These are phyloP conservation scores for Sinonovacula constricta DNA, from an alignment of 1,140 invertebrate genomes.

Conservation along the genomic window DNA sequence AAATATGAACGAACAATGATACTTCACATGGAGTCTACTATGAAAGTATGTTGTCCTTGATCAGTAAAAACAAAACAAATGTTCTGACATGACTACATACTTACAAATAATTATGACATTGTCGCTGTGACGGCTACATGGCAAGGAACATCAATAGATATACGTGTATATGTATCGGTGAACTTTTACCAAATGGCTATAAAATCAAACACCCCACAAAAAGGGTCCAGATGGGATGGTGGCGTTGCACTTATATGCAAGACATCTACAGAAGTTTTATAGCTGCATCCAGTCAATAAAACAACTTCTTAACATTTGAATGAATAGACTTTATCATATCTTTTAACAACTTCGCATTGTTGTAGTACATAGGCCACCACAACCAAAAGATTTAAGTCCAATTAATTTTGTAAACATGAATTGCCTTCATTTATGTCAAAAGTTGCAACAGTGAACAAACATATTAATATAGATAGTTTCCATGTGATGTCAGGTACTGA, in stretches of 20 bases:
- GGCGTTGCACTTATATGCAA: conserved; percentile 27
- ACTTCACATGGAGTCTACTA: no score
- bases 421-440: conserved; percentile 11
- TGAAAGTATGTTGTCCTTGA: conserved; percentile 18
- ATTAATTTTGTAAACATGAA: conserved; percentile 23
- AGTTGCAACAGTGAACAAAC: conserved; percentile 10
- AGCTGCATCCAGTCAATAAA: no score
- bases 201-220: conserved; percentile 4
- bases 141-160: conserved; percentile 10
- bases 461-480: no score
- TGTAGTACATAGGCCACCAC: conserved; percentile 25
- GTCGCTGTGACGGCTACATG: conserved; percentile 27
- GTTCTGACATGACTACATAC: not conserved
- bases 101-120: conserved; percentile 17
- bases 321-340: conserved; percentile 11
- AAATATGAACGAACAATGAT: no score
- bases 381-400: conserved; percentile 8
- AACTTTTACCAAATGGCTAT: conserved; percentile 22
- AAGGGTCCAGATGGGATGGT: not conserved
- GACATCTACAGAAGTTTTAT: not conserved
- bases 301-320: no score
- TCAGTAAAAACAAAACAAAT: conserved; percentile 27
- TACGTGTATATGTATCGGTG: conserved; percentile 9
- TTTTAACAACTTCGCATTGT: conserved; percentile 10
- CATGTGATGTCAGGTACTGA: no score